phyloP scores from a whole-genome alignment of 2,113 vertebrate species.

The Anguilla japonica region DNA sequence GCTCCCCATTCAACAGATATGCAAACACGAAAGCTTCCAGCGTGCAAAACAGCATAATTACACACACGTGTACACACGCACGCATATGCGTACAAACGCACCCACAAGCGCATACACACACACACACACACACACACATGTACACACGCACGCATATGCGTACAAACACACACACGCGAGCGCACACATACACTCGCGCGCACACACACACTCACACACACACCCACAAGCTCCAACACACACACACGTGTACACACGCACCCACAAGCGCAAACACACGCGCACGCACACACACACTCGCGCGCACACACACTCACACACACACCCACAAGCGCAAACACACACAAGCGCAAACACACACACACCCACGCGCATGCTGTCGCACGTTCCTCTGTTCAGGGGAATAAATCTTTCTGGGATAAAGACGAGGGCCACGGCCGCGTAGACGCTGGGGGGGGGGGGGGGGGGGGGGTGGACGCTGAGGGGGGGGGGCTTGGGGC shows the following conservation, averaged over 20 bases:
- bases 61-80: constrained; percentile 46
- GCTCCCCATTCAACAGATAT: constrained; percentile 76
- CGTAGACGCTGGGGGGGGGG: constrained; percentile 17
- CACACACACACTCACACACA: too few relatives aligned
- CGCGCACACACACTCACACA: not conserved
- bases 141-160: too few relatives aligned
- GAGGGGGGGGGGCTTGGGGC: constrained; percentile 34
- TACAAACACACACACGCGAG: too few relatives aligned
- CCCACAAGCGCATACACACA: too few relatives aligned
- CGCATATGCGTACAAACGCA: constrained; percentile 34
- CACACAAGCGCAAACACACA: constrained; percentile 32
- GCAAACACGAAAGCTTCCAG: constrained; percentile 59
- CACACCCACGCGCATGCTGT: constrained; percentile 4
- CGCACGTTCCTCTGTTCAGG: not conserved
- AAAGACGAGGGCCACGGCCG: not conserved
- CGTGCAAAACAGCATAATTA: constrained; percentile 43
- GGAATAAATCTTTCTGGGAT: not conserved
- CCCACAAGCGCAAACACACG: constrained; percentile 45
- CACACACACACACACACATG: too few relatives aligned
- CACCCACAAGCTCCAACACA: too few relatives aligned
- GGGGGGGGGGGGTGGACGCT: constrained; percentile 27
- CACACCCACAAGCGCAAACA: constrained; percentile 45
- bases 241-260: constrained; percentile 12
- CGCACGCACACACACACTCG: constrained; percentile 6
- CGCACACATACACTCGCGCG: too few relatives aligned